Evolutionary conservation across 1,140 invertebrate genomes (phyloP).

Genomic region (Eubasilissa regina): DNA sequence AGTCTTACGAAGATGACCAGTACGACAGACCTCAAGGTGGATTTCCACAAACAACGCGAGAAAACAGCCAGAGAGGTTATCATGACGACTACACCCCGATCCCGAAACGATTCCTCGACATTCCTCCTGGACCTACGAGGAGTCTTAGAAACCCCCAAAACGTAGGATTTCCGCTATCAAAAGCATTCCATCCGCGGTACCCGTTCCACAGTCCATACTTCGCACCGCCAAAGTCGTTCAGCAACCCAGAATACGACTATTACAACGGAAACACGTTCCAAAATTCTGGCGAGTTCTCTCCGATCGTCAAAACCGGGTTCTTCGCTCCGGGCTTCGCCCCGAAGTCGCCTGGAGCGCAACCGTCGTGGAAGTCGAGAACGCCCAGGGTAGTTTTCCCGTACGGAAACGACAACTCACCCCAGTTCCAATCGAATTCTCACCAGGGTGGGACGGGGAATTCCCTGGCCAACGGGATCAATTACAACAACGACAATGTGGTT

Average conservation of each 20-base stretch:
- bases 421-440: conserved; percentile 70
- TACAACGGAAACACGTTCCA: conserved; percentile 63
- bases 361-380: conserved; percentile 70
- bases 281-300: conserved; percentile 61
- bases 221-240: conserved; percentile 52
- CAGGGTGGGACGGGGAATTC: conserved; percentile 64
- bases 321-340: conserved; percentile 56
- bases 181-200: conserved; percentile 50
- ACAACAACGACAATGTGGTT: conserved; percentile 73
- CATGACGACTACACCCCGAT: conserved; percentile 35
- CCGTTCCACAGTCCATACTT: conserved; percentile 51
- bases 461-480: conserved; percentile 63
- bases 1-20: conserved; percentile 18
- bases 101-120: conserved; percentile 1
- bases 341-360: conserved; percentile 42
- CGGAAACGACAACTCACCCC: conserved; percentile 64
- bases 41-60: neutral
- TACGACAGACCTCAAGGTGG: conserved; percentile 10
- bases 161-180: conserved; percentile 30
- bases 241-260: conserved; percentile 65
- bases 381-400: conserved; percentile 75
- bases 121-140: neutral
- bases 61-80: conserved; percentile 36
- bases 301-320: conserved; percentile 63
- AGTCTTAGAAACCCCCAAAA: conserved; percentile 17